Evolutionary conservation across 2,888 invertebrate species (phyloP).

Genomic region (Trichacis sp.): DNA sequence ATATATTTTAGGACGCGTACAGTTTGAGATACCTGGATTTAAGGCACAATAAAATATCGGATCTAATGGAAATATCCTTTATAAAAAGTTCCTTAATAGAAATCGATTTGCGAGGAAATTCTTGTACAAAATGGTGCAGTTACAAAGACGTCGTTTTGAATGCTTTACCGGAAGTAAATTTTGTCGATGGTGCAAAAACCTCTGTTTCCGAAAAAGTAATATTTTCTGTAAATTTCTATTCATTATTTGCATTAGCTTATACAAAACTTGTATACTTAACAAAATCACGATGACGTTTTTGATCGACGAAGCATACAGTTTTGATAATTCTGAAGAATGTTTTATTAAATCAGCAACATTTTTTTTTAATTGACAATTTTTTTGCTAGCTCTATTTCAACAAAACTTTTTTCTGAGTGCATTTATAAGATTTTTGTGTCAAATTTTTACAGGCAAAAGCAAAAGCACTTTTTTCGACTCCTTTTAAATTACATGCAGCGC

Average conservation of each 20-base stretch:
- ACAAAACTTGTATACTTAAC: neutral
- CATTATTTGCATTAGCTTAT: conserved; percentile 2
- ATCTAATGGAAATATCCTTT: conserved; percentile 64
- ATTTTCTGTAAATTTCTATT: neutral
- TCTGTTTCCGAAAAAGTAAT: conserved; percentile 58
- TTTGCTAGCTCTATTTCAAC: neutral
- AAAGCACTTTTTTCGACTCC: conserved; percentile 55
- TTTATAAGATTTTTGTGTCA: conserved; percentile 1
- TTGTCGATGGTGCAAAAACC: conserved; percentile 63
- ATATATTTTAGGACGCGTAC: conserved; percentile 47
- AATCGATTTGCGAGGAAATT: conserved; percentile 63
- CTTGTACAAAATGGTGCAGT: conserved; percentile 59
- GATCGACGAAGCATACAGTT: too few relatives aligned
- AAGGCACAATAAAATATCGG: conserved; percentile 60
- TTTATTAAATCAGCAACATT: too few relatives aligned
- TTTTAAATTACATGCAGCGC: conserved; percentile 53
- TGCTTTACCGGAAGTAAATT: conserved; percentile 58
- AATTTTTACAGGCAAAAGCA: conserved; percentile 53
- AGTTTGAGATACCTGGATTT: conserved; percentile 62
- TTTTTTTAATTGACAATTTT: too few relatives aligned
- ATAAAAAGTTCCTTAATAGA: conserved; percentile 59
- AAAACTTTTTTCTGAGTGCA: neutral
- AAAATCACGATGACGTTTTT: too few relatives aligned
- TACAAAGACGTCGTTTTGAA: conserved; percentile 63
- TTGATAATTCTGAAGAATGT: too few relatives aligned